Evolutionary conservation across 35 echinoderm and acorn worm genomes (phyloP).

Genomic region (Diadema setosum): DNA sequence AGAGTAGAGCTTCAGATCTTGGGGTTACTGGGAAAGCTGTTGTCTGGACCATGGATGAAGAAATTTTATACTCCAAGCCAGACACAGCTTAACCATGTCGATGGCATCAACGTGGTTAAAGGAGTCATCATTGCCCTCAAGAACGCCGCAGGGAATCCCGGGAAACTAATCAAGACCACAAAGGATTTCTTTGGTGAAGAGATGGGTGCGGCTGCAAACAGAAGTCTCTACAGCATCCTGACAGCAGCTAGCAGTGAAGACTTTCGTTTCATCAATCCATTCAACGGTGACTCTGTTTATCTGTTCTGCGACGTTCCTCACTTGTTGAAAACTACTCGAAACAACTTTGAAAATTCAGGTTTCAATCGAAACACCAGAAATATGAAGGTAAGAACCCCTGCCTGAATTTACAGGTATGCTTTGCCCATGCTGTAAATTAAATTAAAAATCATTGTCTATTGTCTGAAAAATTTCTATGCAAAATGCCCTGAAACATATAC

Average conservation of each 20-base stretch:
- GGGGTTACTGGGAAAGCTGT: background rate
- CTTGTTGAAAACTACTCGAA: conserved; percentile 44
- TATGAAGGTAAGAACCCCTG: background rate
- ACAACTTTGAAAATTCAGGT: conserved; percentile 68
- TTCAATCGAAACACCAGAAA: conserved; percentile 47
- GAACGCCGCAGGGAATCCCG: background rate
- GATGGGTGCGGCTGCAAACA: background rate
- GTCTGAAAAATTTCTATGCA: too few relatives aligned
- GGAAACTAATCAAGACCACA: background rate
- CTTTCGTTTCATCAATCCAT: background rate
- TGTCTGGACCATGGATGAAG: conserved; percentile 32
- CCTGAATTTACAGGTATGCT: too few relatives aligned
- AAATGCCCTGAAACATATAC: too few relatives aligned
- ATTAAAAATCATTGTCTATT: too few relatives aligned
- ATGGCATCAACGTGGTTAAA: conserved; percentile 13
- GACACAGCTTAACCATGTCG: conserved; percentile 12
- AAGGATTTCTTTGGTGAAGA: background rate
- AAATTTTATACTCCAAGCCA: background rate
- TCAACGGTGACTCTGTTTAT: background rate
- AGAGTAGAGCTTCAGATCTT: background rate
- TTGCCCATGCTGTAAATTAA: too few relatives aligned
- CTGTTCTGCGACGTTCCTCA: conserved; percentile 60
- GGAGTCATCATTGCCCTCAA: background rate
- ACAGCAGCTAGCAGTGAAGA: background rate
- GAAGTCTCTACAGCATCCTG: background rate